Percentiles rank a stretch among this genome's conserved stretches.
Evolutionary conservation across 2,113 vertebrate genomes (phyloP).

Genomic region (Sturnus vulgaris): DNA sequence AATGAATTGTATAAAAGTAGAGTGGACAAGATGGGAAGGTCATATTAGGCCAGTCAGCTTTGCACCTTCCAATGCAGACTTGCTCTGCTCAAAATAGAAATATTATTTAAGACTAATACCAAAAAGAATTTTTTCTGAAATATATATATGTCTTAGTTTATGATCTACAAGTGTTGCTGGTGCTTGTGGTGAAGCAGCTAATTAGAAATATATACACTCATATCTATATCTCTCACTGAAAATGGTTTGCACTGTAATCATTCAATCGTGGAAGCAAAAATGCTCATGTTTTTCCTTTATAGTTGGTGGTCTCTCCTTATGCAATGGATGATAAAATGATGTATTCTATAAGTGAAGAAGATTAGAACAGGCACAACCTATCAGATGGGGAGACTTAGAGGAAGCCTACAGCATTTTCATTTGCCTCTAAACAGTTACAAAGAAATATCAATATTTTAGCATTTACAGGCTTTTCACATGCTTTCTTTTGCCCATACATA

Average conservation of each 20-base stretch:
- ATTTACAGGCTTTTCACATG: neutral
- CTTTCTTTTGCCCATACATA: neutral
- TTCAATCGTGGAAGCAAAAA: neutral
- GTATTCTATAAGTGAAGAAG: neutral
- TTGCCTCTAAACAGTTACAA: neutral
- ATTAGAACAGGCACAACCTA: neutral
- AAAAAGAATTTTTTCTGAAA: neutral
- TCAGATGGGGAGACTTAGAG: neutral
- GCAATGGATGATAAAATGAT: neutral
- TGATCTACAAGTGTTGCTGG: neutral
- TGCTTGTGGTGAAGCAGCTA: neutral
- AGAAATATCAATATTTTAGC: neutral
- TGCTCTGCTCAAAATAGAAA: neutral
- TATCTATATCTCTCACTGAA: neutral
- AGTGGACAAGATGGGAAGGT: neutral
- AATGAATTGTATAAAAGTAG: neutral
- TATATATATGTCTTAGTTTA: neutral
- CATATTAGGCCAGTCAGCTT: neutral
- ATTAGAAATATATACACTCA: neutral
- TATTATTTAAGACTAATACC: neutral
- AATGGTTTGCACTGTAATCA: neutral
- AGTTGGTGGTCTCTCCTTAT: neutral
- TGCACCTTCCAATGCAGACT: neutral
- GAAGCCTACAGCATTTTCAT: neutral
- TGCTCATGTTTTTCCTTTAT: neutral